phyloP scores from a whole-genome alignment of 2,113 vertebrate species.

The Scatophagus argus region DNA sequence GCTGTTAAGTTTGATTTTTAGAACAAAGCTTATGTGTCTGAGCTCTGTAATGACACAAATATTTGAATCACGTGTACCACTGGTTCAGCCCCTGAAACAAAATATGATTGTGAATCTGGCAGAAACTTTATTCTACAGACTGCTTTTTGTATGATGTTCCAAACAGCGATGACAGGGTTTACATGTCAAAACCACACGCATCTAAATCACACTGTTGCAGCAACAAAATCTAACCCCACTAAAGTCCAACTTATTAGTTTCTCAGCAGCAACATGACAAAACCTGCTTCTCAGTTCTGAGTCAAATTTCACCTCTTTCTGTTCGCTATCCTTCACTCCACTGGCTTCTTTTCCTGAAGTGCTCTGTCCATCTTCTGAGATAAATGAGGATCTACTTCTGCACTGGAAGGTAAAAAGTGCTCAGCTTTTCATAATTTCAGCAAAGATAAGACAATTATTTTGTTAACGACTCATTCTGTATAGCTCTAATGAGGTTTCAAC shows the following conservation, averaged over 20 bases:
- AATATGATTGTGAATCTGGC: too few relatives aligned
- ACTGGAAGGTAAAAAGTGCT: background rate
- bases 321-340: background rate
- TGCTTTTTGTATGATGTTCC: too few relatives aligned
- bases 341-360: background rate
- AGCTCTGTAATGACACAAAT: background rate
- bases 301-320: background rate
- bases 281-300: background rate
- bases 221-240: background rate
- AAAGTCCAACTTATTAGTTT: background rate
- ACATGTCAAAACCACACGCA: background rate
- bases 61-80: background rate
- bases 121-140: too few relatives aligned
- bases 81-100: background rate
- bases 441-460: background rate
- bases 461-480: too few relatives aligned
- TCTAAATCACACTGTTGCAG: constrained; percentile 6
- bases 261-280: background rate
- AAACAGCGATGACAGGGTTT: too few relatives aligned
- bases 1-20: background rate
- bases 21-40: background rate
- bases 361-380: background rate
- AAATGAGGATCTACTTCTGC: background rate
- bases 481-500: too few relatives aligned
- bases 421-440: background rate